These are phyloP conservation scores for Didymodactylos carnosus DNA, from an alignment of 2,888 invertebrate species.

Conservation along the genomic window DNA sequence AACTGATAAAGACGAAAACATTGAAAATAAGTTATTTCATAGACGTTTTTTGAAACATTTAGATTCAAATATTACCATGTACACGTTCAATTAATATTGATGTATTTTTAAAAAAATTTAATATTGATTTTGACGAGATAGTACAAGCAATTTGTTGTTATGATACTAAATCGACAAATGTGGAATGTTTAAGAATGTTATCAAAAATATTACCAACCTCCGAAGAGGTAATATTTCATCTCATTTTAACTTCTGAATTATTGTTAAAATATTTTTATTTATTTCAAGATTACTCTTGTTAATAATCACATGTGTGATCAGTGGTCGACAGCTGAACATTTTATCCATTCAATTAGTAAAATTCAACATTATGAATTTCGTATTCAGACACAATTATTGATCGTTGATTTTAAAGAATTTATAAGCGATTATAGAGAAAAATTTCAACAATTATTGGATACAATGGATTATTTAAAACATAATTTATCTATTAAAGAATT, in stretches of 20 bases:
- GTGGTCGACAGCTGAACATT: not conserved
- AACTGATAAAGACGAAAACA: too few relatives aligned
- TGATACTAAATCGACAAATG: not conserved
- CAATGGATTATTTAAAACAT: not conserved
- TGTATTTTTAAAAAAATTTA: not conserved
- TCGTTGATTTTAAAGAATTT: not conserved
- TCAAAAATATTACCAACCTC: not conserved
- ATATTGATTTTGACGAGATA: not conserved
- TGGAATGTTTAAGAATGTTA: not conserved
- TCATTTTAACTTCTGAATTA: too few relatives aligned
- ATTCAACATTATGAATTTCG: not conserved
- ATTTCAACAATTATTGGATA: not conserved
- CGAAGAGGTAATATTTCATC: not conserved
- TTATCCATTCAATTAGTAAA: not conserved
- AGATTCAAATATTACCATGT: not conserved
- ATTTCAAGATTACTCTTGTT: not conserved
- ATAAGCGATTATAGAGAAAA: not conserved
- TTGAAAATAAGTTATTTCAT: not conserved
- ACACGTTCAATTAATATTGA: not conserved
- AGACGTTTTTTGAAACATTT: not conserved
- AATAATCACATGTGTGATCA: not conserved
- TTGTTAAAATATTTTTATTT: not conserved
- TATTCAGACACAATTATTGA: not conserved
- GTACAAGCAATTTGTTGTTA: not conserved
- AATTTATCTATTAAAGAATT: not conserved